Conservation (phyloP, 2,888 invertebrate species). For the Vanessa cardui region DNA sequence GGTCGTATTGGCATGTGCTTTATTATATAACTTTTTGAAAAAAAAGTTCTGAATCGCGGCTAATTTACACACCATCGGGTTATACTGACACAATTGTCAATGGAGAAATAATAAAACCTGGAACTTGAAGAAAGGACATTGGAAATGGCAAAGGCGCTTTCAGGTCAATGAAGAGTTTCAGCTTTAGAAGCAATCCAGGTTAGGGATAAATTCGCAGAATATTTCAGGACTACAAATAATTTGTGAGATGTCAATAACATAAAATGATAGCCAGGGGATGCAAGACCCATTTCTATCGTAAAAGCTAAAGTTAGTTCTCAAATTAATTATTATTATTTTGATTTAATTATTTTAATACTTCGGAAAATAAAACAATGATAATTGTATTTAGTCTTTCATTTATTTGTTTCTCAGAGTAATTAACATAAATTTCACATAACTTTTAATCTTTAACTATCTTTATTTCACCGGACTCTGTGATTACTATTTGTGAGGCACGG, state of each 20-base stretch:
- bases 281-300: neutral
- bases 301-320: slow-evolving; percentile 1
- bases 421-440: neutral
- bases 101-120: slow-evolving; percentile 4
- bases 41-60: neutral
- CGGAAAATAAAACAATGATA: neutral
- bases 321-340: too few relatives aligned
- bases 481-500: slow-evolving; percentile 1
- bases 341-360: too few relatives aligned
- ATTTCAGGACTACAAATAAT: slow-evolving; percentile 1
- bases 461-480: neutral
- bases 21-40: slow-evolving; percentile 7
- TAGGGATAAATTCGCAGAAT: slow-evolving; percentile 5
- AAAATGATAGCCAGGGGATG: neutral
- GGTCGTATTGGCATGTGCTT: slow-evolving; percentile 1
- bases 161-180: slow-evolving; percentile 2
- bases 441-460: neutral
- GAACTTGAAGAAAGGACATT: slow-evolving; percentile 1
- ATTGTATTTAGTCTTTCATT: neutral
- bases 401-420: slow-evolving; percentile 1
- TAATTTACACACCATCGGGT: slow-evolving; percentile 3
- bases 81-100: slow-evolving; percentile 7
- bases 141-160: neutral
- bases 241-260: neutral
- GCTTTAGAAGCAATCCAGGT: slow-evolving; percentile 1